A percentile compares a stretch with the other conserved stretches of the same genome.
Evolutionary conservation across 2,113 vertebrate species (phyloP).

Genomic region (Polypterus senegalus): DNA sequence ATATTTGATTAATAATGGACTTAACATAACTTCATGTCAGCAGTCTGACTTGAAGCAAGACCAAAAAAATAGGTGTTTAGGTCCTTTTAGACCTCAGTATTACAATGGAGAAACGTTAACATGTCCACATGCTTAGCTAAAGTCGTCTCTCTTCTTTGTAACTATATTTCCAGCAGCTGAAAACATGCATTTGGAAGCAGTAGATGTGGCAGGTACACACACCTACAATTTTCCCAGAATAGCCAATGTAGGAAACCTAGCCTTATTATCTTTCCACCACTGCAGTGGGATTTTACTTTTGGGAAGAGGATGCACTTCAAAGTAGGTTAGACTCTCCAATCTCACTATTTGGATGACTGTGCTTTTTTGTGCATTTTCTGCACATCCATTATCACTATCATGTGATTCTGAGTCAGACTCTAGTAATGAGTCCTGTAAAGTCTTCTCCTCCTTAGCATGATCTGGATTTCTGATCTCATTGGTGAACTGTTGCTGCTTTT

Average conservation of each 20-base stretch:
- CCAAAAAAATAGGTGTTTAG: no score
- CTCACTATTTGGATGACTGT: not conserved
- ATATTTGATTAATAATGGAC: no score
- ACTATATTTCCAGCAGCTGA: constrained; percentile 17
- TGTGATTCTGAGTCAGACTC: constrained; percentile 6
- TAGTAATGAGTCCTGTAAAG: constrained; percentile 1
- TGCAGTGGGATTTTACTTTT: constrained; percentile 15
- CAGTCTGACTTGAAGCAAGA: no score
- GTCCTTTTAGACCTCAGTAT: not conserved
- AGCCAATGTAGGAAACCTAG: constrained; percentile 5
- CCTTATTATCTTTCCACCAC: constrained; percentile 11
- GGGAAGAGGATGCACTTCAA: not conserved
- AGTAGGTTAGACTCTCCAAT: not conserved
- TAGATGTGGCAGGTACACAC: constrained; percentile 20
- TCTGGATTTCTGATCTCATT: not conserved
- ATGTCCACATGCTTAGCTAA: constrained; percentile 12
- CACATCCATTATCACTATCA: constrained; percentile 8
- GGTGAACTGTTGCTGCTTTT: constrained; percentile 1
- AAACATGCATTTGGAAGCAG: constrained; percentile 15
- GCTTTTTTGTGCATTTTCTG: constrained; percentile 10
- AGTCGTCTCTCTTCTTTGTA: constrained; percentile 8
- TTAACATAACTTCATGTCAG: no score
- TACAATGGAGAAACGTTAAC: constrained; percentile 9
- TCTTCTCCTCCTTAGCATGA: constrained; percentile 3
- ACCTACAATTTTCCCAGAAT: constrained; percentile 10